Base-by-base conservation (phyloP, 1,140 invertebrate genomes). In the Plectrocnemia conspersa region DNA sequence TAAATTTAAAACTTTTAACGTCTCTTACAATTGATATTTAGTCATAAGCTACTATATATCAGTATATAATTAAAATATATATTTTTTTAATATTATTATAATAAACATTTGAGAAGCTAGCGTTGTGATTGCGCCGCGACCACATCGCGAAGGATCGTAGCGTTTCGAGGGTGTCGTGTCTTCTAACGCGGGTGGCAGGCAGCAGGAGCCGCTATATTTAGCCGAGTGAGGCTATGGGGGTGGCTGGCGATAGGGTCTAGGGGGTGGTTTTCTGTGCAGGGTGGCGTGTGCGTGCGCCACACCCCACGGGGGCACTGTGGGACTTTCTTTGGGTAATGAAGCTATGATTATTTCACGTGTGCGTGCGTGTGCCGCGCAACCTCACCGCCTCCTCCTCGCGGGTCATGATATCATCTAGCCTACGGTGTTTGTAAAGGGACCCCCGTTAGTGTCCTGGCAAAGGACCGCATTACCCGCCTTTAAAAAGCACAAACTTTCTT, bases 261-360 rank as follows among this genome's bases (percentile, higher is more conserved):
- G 15, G 32, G n/a, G 32, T 35, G 15, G 32, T n/a, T n/a, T n/a
- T n/a, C n/a, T n/a, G n/a, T n/a, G n/a, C n/a, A n/a, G n/a, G n/a
- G n/a, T n/a, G n/a, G n/a, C n/a, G n/a, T n/a, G 22, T 23, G 47
- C 33, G 47, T 50, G 32, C 16, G 42, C 42, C 15, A 19, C 42
- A 23, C 36, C 40, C 42, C 22, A 2, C 33, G 47, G 47, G 47
- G 21, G 33, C 32, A 50, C 47, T 38, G 40, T 25, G 55, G 47
- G 47, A 57, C 48, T 41, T 45, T 45, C 54, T 56, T 50, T 52
- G 48, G 55, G 55, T 57, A 57, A 57, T 57, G 55, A 57, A 57
- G 45, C 48, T 33, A 52, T 57, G 55, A 57, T 57, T 57, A 57
- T 57, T 57, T 57, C 36, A 52, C 47, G 47, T 52, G 47, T 52